Evolutionary conservation across 2,113 vertebrate genomes (phyloP).

Genomic region (Neotoma lepida): DNA sequence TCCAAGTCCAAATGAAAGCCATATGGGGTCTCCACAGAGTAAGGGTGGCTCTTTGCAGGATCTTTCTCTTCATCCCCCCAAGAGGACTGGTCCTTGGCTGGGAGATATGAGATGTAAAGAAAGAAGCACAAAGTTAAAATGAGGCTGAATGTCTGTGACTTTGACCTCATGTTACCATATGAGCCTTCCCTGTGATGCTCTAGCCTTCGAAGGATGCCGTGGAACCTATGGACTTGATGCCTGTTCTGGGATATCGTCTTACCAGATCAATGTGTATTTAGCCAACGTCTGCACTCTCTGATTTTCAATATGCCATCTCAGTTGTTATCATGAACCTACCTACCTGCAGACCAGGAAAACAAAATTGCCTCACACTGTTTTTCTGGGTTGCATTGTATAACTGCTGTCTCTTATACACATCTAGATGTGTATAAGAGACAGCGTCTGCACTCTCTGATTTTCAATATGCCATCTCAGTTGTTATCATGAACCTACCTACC

Average conservation of each 20-base stretch:
- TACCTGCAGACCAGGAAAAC: background rate
- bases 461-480: no score
- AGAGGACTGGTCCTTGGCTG: constrained; percentile 88
- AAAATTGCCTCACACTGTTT: background rate
- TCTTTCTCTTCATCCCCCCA: constrained; percentile 86
- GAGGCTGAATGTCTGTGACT: background rate
- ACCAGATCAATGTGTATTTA: constrained; percentile 65
- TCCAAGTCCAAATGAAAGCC: constrained; percentile 98
- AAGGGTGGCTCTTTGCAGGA: constrained; percentile 92
- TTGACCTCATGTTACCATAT: background rate
- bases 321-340: constrained; percentile 20
- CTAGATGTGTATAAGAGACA: no score
- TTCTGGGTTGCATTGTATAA: constrained; percentile 50
- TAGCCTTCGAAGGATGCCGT: background rate
- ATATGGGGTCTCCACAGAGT: constrained; percentile 97
- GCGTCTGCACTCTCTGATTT: no score
- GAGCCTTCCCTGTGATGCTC: background rate
- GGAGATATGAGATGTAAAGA: constrained; percentile 57
- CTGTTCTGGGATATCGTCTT: background rate
- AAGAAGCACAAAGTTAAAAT: constrained; percentile 48
- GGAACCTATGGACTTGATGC: background rate
- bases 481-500: no score
- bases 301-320: background rate
- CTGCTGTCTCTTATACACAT: no score
- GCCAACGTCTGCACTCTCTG: constrained; percentile 35